phyloP scores from a whole-genome alignment of 1,140 invertebrate species.

The Dendroctonus valens region DNA sequence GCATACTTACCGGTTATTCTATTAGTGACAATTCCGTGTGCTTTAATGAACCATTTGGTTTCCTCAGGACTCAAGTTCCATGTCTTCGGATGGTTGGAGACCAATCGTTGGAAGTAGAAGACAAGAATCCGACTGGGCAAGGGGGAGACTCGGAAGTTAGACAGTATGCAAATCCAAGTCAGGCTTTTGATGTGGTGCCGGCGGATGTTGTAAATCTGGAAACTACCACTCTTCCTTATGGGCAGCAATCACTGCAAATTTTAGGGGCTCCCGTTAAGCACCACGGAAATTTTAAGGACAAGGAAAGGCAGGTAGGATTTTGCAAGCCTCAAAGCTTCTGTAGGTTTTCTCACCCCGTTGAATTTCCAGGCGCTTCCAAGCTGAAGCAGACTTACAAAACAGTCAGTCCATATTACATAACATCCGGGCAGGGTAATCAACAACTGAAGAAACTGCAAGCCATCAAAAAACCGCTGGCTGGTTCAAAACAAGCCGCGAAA shows the following conservation, averaged over 20 bases:
- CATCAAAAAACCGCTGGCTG: constrained; percentile 11
- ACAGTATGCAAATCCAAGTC: constrained; percentile 28
- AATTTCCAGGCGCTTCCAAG: too few species aligned
- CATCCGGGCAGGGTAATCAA: neutral
- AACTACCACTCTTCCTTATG: constrained; percentile 23
- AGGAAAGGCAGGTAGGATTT: neutral
- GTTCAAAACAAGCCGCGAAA: constrained; percentile 27
- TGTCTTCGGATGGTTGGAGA: constrained; percentile 45
- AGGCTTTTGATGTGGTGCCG: constrained; percentile 13
- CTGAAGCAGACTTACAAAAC: constrained; percentile 5
- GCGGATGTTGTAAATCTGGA: constrained; percentile 25
- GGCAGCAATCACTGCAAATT: neutral
- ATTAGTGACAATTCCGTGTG: too few species aligned
- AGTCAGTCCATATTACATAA: constrained; percentile 5
- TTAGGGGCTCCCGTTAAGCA: too few species aligned
- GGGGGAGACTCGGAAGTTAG: constrained; percentile 19
- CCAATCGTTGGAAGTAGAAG: constrained; percentile 43
- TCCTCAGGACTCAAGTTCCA: constrained; percentile 38
- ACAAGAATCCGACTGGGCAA: constrained; percentile 17
- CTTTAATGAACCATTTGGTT: neutral
- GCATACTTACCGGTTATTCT: too few species aligned
- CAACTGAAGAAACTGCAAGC: constrained; percentile 8
- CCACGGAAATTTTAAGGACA: neutral
- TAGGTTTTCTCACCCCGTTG: too few species aligned
- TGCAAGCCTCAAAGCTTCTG: too few species aligned